These are phyloP conservation scores for Neodiprion fabricii DNA, from an alignment of 1,140 invertebrate species.

Conservation along the genomic window DNA sequence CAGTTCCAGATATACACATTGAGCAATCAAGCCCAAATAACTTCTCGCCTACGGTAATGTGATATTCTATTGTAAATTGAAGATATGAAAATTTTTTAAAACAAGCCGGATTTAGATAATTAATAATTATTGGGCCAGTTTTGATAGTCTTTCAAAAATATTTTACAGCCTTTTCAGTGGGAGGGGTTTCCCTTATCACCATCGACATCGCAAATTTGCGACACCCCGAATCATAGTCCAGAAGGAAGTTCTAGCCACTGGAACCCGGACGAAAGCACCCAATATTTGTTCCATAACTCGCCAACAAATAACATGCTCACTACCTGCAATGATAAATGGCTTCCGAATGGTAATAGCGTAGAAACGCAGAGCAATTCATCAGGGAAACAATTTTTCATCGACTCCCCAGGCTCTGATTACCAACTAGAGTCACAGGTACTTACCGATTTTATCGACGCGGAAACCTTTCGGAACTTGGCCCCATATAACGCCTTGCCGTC, in stretches of 20 bases:
- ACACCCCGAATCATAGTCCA: too few species aligned
- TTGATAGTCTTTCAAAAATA: conserved; percentile 11
- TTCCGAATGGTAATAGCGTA: not conserved
- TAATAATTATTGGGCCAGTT: conserved; percentile 8
- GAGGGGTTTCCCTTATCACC: not conserved
- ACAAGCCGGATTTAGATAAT: not conserved
- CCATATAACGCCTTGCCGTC: too few species aligned
- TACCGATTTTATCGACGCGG: too few species aligned
- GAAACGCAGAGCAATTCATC: not conserved
- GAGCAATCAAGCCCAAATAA: too few species aligned
- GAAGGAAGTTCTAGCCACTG: too few species aligned
- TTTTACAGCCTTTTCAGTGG: not conserved
- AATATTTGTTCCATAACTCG: not conserved
- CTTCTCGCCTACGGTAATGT: too few species aligned
- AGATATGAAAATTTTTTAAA: not conserved
- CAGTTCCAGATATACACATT: too few species aligned
- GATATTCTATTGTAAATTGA: too few species aligned
- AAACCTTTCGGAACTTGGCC: too few species aligned
- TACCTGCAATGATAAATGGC: not conserved
- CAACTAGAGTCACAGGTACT: too few species aligned
- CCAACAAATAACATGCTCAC: conserved; percentile 6
- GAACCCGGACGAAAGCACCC: too few species aligned
- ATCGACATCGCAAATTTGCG: conserved; percentile 9
- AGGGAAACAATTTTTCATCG: conserved; percentile 2
- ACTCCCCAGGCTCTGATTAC: conserved; percentile 6